Base-by-base conservation (phyloP, 2,113 vertebrate genomes). In the Cyanistes caeruleus region DNA sequence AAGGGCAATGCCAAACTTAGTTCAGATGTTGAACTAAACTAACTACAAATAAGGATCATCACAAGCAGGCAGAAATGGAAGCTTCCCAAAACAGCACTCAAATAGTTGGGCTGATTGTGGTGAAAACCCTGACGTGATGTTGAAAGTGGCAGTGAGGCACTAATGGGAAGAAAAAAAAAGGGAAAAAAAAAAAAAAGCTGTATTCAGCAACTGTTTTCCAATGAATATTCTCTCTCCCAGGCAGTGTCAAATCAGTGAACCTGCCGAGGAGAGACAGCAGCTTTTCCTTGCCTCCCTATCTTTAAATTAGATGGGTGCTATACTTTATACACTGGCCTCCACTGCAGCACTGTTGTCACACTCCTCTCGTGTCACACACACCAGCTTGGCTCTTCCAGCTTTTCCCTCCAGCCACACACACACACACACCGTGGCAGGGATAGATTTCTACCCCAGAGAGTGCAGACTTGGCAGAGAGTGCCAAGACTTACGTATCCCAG, bases 401-500 rank as follows among this genome's bases (percentile, higher is more conserved):
- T 28, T 27, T 2, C 39, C 28, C 75, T 51, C 23, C 55, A 63
- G 1, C 51, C 72, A 13, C 22, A 9, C n/a, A 4, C 35, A 5
- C 27, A 23, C n/a, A 5, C 24, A 21, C 30, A 10, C 4, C 1
- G 0, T 0, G 25, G 13, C 21, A 58, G 43, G 39, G 55, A 22
- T 0, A 4, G 51, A 16, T 14, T 13, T 9, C 11, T 15, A 53
- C 5, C 56, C 24, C 75, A 25, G 21, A 16, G 20, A 13, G 55
- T 4, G 27, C 48, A 52, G 67, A 12, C 7, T 15, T 22, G 67
- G 55, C 55, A 59, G 73, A 33, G 17, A 15, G 6, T 23, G 68
- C 25, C 52, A 15, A 78, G n/a, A 98, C 98, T 98, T 95, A 98
- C 98, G 2, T 98, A 96, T 97, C 98, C 98, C 1, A 98, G 98